Evolutionary conservation across 2,797 vertebrate genomes (phyloP).

Genomic region (Tarsius wallacei): DNA sequence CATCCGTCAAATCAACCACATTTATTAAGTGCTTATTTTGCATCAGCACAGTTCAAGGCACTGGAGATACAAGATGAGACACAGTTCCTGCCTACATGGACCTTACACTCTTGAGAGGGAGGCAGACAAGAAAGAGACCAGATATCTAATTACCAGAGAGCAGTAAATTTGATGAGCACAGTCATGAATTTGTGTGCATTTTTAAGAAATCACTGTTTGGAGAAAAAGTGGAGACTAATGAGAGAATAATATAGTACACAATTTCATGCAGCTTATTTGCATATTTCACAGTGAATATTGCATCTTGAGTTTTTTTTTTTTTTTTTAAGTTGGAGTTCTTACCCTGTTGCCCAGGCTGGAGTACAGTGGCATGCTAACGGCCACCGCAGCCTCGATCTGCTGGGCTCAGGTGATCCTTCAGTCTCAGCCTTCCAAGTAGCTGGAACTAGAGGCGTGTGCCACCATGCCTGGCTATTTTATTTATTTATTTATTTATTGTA

Average conservation of each 20-base stretch:
- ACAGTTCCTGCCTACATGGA: not conserved
- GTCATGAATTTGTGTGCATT: not conserved
- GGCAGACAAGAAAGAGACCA: not conserved
- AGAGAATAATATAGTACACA: constrained; percentile 15
- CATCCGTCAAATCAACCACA: not conserved
- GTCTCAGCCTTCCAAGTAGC: too few species aligned
- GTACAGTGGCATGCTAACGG: too few species aligned
- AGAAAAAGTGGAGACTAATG: not conserved
- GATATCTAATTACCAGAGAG: not conserved
- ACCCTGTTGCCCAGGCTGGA: too few species aligned
- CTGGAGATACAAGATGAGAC: not conserved
- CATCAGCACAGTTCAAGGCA: not conserved
- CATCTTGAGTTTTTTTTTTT: too few species aligned
- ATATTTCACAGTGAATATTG: not conserved
- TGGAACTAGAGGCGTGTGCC: too few species aligned
- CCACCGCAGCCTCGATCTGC: too few species aligned
- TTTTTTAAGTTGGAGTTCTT: too few species aligned
- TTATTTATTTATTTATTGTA: too few species aligned
- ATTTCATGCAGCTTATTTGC: not conserved
- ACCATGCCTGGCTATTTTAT: too few species aligned
- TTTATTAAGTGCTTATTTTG: constrained; percentile 36
- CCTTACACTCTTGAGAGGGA: not conserved
- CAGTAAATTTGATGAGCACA: not conserved
- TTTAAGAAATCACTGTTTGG: constrained; percentile 38
- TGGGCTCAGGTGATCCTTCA: too few species aligned